A percentile compares a stretch with the other conserved stretches of the same genome.
phyloP scores from a whole-genome alignment of 2,888 invertebrate genomes.

The Scaptomyza tumidula region DNA sequence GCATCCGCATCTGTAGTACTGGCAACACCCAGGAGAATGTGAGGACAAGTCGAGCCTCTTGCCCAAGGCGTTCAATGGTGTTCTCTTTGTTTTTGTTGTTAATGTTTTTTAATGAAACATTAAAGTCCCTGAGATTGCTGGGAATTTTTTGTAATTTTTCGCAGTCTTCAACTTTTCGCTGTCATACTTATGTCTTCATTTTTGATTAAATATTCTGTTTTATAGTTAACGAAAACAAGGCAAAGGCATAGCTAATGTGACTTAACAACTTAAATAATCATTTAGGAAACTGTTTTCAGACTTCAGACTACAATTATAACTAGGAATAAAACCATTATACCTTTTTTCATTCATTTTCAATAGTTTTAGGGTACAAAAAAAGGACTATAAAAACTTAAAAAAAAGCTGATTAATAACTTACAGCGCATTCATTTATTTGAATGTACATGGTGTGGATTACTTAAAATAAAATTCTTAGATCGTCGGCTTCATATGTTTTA shows the following conservation, averaged over 20 bases:
- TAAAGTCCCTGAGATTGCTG: slow-evolving; percentile 39
- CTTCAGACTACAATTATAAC: not conserved
- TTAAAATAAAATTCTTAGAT: too few species aligned
- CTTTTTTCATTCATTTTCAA: too few species aligned
- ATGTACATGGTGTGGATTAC: too few species aligned
- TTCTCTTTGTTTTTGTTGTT: slow-evolving; percentile 33
- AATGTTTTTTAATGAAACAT: not conserved
- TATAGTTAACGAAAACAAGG: slow-evolving; percentile 1
- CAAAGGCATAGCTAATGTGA: not conserved
- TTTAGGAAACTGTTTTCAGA: not conserved
- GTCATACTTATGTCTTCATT: too few species aligned
- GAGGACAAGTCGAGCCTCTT: slow-evolving; percentile 20
- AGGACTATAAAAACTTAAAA: too few species aligned
- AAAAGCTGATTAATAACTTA: too few species aligned
- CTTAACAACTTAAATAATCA: slow-evolving; percentile 27
- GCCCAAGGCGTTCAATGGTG: slow-evolving; percentile 37
- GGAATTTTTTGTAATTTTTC: slow-evolving; percentile 20
- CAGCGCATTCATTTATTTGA: too few species aligned
- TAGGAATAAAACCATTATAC: not conserved
- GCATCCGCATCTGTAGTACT: slow-evolving; percentile 32
- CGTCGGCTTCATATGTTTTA: too few species aligned
- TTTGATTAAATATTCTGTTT: slow-evolving; percentile 1
- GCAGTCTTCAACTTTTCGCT: slow-evolving; percentile 9
- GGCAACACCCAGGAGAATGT: slow-evolving; percentile 32
- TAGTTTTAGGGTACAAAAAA: too few species aligned